Conservation (phyloP, 2,888 invertebrate genomes). For the Drosophila longiperda region DNA sequence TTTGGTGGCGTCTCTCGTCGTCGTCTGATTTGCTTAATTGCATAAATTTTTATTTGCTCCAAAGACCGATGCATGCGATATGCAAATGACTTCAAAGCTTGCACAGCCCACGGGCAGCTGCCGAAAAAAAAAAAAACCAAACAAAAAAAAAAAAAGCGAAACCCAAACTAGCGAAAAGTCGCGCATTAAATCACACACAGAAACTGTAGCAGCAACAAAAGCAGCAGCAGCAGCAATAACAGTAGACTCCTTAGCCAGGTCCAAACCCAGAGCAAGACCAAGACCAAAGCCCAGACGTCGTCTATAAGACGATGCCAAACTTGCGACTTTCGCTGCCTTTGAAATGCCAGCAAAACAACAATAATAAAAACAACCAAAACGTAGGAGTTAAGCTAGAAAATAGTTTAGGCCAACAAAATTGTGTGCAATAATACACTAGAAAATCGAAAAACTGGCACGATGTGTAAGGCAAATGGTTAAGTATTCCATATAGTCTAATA, state of each 20-base stretch:
- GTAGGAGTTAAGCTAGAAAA: constrained; percentile 23
- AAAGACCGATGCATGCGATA: constrained; percentile 73
- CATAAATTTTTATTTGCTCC: constrained; percentile 80
- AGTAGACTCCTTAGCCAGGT: constrained; percentile 6
- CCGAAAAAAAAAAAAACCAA: constrained; percentile 37
- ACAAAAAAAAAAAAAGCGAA: constrained; percentile 5
- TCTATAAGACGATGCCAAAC: constrained; percentile 26
- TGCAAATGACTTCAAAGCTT: constrained; percentile 61
- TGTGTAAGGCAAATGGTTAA: background rate
- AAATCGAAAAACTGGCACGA: background rate
- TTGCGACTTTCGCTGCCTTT: constrained; percentile 60
- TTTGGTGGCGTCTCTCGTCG: constrained; percentile 34
- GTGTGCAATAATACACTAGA: constrained; percentile 19
- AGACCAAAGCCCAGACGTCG: constrained; percentile 39
- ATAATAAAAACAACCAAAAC: constrained; percentile 18
- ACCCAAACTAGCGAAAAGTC: constrained; percentile 52
- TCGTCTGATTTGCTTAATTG: constrained; percentile 78
- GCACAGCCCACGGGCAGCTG: constrained; percentile 49
- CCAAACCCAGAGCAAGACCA: constrained; percentile 13
- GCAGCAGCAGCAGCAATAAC: constrained; percentile 61
- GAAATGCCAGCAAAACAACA: constrained; percentile 33
- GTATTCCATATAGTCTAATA: no score
- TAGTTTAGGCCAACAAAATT: background rate
- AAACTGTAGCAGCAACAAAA: constrained; percentile 65
- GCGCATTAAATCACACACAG: constrained; percentile 77